Percentiles rank a stretch among this genome's conserved stretches.
phyloP scores from a whole-genome alignment of 1,140 invertebrate species.

The Bombus balteatus region DNA sequence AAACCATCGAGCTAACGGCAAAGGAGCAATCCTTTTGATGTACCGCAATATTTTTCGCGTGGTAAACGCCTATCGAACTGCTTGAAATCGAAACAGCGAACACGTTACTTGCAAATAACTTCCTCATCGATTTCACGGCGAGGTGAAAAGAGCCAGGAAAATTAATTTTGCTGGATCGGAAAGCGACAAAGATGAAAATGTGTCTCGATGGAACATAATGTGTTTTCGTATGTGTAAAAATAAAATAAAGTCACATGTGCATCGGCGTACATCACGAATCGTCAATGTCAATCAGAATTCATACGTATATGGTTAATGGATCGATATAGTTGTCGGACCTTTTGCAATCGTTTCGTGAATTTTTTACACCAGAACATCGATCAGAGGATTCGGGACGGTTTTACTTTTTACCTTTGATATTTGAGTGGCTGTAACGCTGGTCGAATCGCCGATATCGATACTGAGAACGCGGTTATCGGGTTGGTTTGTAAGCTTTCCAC shows the following conservation, averaged over 20 bases:
- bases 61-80: conserved; percentile 1
- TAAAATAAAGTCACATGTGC: background rate
- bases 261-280: background rate
- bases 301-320: background rate
- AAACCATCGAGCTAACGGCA: conserved; percentile 3
- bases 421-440: background rate
- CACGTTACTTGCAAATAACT: background rate
- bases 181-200: background rate
- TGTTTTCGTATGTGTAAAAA: background rate
- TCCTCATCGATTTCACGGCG: background rate
- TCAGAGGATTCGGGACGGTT: background rate
- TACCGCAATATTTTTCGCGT: conserved; percentile 19
- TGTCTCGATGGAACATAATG: background rate
- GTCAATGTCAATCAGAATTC: background rate
- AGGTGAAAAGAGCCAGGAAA: background rate
- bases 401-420: conserved; percentile 24
- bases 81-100: background rate
- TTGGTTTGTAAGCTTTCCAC: conserved; percentile 15
- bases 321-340: background rate
- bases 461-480: conserved; percentile 18
- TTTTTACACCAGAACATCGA: conserved; percentile 8
- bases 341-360: background rate
- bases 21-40: conserved; percentile 43
- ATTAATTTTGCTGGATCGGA: background rate
- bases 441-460: conserved; percentile 7